Evolutionary conservation across 1,140 invertebrate genomes (phyloP).

Genomic region (Drosophila auraria): DNA sequence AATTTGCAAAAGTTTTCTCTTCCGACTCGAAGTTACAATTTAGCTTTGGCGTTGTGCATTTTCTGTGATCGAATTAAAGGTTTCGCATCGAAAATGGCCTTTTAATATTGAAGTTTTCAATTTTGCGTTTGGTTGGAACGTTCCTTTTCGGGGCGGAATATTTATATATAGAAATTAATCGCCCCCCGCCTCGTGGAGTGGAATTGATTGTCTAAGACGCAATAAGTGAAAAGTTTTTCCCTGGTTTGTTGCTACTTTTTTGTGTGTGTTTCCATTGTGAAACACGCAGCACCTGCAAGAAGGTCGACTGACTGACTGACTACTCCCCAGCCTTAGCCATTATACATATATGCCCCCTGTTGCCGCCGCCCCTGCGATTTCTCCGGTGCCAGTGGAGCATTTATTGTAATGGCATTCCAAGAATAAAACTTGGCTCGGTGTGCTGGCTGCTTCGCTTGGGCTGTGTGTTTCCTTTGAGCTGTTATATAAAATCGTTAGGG

Average conservation of each 20-base stretch:
- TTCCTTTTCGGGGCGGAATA: constrained; percentile 5
- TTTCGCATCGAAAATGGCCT: background rate
- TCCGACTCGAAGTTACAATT: background rate
- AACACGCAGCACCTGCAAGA: constrained; percentile 46
- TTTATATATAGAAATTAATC: constrained; percentile 38
- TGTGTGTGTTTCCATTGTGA: constrained; percentile 27
- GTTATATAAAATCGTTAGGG: constrained; percentile 70
- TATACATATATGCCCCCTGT: background rate
- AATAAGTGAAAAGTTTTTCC: constrained; percentile 48
- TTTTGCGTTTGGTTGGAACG: background rate
- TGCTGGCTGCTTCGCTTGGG: constrained; percentile 1
- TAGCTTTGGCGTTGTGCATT: background rate
- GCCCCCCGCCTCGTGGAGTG: background rate
- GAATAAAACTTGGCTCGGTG: constrained; percentile 53
- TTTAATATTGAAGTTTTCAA: background rate
- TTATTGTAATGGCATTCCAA: constrained; percentile 69
- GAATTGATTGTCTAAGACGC: constrained; percentile 49
- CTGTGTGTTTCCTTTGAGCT: constrained; percentile 28
- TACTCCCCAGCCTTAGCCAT: background rate
- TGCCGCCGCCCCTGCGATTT: constrained; percentile 15
- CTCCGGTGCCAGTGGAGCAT: constrained; percentile 24
- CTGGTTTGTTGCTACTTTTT: constrained; percentile 14
- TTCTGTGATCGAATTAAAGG: background rate
- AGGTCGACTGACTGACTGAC: constrained; percentile 25
- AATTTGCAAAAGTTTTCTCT: background rate